phyloP scores from a whole-genome alignment of 2,113 vertebrate species.

The Heterotis niloticus region DNA sequence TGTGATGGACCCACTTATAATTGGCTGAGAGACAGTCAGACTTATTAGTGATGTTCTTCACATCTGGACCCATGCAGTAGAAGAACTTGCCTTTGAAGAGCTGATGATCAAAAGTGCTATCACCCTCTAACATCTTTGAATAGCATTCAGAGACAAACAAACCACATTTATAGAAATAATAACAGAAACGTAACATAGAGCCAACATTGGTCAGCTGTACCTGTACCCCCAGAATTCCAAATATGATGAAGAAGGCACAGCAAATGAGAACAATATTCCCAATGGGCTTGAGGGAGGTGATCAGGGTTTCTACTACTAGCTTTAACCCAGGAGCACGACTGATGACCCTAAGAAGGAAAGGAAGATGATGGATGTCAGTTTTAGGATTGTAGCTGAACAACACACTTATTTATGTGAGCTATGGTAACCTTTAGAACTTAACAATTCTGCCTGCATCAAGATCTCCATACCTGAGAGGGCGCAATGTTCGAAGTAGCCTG shows the following conservation, averaged over 20 bases:
- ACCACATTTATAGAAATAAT: background rate
- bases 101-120: slow-evolving; percentile 52
- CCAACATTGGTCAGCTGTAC: slow-evolving; percentile 49
- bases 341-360: slow-evolving; percentile 71
- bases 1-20: slow-evolving; percentile 97
- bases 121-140: background rate
- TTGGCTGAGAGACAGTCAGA: slow-evolving; percentile 88
- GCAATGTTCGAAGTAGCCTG: slow-evolving; percentile 83
- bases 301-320: slow-evolving; percentile 95
- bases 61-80: slow-evolving; percentile 86
- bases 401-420: no score
- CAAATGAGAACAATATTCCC: slow-evolving; percentile 98
- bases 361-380: no score
- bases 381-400: no score
- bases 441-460: background rate
- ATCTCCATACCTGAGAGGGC: slow-evolving; percentile 80
- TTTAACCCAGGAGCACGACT: slow-evolving; percentile 94
- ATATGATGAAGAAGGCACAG: slow-evolving; percentile 98
- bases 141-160: slow-evolving; percentile 22
- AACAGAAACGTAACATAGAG: background rate
- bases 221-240: slow-evolving; percentile 96
- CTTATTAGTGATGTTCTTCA: slow-evolving; percentile 94
- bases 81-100: slow-evolving; percentile 99
- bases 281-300: slow-evolving; percentile 96
- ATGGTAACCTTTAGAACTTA: background rate